Evolutionary conservation across 2,113 vertebrate genomes (phyloP).

Genomic region (Oryzias javanicus): DNA sequence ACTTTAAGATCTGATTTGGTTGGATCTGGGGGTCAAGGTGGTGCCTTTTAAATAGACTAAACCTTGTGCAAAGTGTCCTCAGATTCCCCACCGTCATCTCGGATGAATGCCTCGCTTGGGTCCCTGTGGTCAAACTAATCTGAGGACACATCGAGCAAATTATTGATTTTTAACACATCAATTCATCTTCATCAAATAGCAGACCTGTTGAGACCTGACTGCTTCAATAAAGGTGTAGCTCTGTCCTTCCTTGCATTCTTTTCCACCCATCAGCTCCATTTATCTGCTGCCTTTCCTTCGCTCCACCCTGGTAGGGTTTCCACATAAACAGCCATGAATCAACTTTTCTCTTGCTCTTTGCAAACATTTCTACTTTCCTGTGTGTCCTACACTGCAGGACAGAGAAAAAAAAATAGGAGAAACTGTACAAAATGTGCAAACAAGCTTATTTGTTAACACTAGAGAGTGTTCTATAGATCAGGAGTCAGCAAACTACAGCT

Average conservation of each 20-base stretch:
- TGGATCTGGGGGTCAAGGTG: constrained; percentile 23
- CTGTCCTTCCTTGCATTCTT: constrained; percentile 14
- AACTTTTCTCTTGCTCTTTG: not conserved
- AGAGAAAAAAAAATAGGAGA: no score
- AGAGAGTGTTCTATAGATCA: no score
- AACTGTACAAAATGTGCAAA: no score
- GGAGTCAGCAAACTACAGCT: no score
- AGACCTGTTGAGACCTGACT: constrained; percentile 36
- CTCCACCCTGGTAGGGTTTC: not conserved
- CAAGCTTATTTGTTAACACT: no score
- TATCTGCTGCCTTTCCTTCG: not conserved
- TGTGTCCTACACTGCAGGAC: no score
- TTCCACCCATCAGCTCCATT: constrained; percentile 7
- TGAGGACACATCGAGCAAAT: constrained; percentile 59
- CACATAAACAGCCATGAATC: not conserved
- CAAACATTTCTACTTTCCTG: no score
- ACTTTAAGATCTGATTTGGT: constrained; percentile 18
- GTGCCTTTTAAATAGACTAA: constrained; percentile 37
- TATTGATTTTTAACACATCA: constrained; percentile 76
- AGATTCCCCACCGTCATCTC: constrained; percentile 43
- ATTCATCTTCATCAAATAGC: constrained; percentile 74
- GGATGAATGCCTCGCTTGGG: constrained; percentile 36
- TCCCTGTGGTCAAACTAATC: constrained; percentile 53
- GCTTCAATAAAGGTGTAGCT: constrained; percentile 47
- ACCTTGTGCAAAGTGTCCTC: constrained; percentile 36